These are phyloP conservation scores for Gymnoscelis rufifasciata DNA, from an alignment of 2,888 invertebrate genomes.

Conservation along the genomic window DNA sequence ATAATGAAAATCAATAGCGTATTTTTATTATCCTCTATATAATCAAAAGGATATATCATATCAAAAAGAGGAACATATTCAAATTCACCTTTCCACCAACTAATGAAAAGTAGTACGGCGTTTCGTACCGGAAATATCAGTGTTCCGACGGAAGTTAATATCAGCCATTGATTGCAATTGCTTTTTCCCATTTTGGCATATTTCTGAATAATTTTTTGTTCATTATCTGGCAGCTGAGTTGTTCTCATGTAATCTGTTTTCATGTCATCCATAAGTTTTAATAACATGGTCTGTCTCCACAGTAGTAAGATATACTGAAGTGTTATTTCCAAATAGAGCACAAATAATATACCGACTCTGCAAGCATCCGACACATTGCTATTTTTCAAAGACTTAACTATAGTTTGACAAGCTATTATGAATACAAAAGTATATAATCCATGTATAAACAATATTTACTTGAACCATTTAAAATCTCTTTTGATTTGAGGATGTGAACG, in stretches of 20 bases:
- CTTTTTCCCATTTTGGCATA: constrained; percentile 11
- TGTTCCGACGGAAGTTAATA: background rate
- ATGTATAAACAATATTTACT: background rate
- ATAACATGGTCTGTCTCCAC: background rate
- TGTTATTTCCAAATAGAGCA: background rate
- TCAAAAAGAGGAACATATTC: background rate
- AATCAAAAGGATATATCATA: background rate
- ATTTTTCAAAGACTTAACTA: background rate
- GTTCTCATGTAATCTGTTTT: background rate
- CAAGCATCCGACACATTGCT: background rate
- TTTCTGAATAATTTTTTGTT: constrained; percentile 5
- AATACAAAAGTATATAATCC: background rate
- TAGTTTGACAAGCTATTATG: background rate
- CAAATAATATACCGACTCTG: background rate
- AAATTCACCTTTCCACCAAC: background rate
- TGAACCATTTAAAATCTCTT: background rate
- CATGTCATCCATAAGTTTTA: background rate
- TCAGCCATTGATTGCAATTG: constrained; percentile 11
- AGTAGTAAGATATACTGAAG: background rate
- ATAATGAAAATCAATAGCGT: background rate
- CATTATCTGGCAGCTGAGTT: background rate
- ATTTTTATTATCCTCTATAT: background rate
- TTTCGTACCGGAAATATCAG: background rate
- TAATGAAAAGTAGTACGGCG: background rate
- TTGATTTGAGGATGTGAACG: background rate